Conservation (phyloP, 1,140 invertebrate genomes). For the Latrodectus geometricus region DNA sequence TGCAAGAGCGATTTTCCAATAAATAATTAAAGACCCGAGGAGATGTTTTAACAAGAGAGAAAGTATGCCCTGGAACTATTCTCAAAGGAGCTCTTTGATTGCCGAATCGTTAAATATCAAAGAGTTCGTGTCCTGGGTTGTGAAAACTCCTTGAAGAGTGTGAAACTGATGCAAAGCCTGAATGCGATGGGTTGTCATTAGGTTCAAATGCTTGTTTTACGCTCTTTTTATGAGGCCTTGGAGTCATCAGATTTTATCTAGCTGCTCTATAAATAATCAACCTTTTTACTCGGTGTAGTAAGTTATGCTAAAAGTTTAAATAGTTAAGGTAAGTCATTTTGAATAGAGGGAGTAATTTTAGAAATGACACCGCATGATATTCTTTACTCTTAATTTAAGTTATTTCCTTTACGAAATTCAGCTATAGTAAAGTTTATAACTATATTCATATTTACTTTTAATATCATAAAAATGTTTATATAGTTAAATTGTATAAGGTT, state of each 20-base stretch:
- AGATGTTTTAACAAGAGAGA: conserved; percentile 37
- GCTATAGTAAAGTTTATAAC: no score
- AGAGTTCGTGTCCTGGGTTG: neutral
- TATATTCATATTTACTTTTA: no score
- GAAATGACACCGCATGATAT: no score
- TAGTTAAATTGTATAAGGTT: no score
- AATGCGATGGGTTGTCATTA: conserved; percentile 43
- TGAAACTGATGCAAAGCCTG: conserved; percentile 31
- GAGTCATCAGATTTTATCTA: neutral
- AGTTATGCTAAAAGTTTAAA: no score
- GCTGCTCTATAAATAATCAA: neutral
- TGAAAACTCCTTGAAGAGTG: conserved; percentile 43
- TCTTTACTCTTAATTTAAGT: no score
- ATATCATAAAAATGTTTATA: no score
- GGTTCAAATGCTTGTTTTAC: conserved; percentile 39
- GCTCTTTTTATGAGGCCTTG: conserved; percentile 21
- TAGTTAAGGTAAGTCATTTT: no score
- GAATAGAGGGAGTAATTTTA: no score
- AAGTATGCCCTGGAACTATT: conserved; percentile 29
- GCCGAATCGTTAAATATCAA: conserved; percentile 31
- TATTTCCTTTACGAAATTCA: no score
- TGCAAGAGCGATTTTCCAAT: conserved; percentile 23
- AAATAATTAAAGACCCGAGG: conserved; percentile 50
- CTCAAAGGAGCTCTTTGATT: conserved; percentile 32
- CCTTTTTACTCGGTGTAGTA: neutral